Evolutionary conservation across 2,888 invertebrate genomes (phyloP).

Genomic region (Pemphredon lugubris): DNA sequence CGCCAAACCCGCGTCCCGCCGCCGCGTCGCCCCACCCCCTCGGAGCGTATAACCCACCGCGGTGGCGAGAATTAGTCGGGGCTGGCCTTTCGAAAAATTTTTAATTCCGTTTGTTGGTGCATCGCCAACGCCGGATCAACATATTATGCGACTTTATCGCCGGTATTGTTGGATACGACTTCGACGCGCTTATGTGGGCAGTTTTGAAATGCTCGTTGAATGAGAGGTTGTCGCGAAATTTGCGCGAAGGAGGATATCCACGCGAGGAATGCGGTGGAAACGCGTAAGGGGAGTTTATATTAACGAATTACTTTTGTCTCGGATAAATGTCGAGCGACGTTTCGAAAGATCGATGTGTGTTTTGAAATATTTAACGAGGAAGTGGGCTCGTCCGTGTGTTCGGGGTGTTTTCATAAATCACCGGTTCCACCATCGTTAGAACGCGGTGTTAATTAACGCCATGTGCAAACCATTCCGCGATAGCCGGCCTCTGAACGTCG

Average conservation of each 20-base stretch:
- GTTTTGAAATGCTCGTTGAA: not conserved
- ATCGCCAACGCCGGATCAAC: conserved; percentile 38
- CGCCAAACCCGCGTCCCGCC: too few species aligned
- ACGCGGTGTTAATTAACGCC: conserved; percentile 65
- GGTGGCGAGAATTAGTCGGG: conserved; percentile 47
- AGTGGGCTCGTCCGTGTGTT: conserved; percentile 53
- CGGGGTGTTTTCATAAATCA: conserved; percentile 66
- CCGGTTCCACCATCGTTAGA: conserved; percentile 56
- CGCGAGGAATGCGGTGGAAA: too few species aligned
- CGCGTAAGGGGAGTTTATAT: too few species aligned
- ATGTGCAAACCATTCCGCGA: conserved; percentile 61
- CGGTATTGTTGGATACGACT: conserved; percentile 16
- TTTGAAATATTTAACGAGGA: conserved; percentile 30
- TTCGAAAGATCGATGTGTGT: not conserved
- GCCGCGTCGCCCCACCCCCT: not conserved
- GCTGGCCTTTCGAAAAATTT: conserved; percentile 24
- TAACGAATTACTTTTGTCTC: too few species aligned
- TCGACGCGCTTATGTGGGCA: not conserved
- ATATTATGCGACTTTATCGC: conserved; percentile 34
- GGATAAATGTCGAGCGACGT: too few species aligned
- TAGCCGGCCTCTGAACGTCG: not conserved
- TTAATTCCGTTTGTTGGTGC: conserved; percentile 24
- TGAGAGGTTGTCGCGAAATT: not conserved
- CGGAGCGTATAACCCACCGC: conserved; percentile 15
- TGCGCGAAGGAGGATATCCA: not conserved